These are phyloP conservation scores for Scelioninae gen. 1 DNA, from an alignment of 2,888 invertebrate genomes.

Conservation along the genomic window DNA sequence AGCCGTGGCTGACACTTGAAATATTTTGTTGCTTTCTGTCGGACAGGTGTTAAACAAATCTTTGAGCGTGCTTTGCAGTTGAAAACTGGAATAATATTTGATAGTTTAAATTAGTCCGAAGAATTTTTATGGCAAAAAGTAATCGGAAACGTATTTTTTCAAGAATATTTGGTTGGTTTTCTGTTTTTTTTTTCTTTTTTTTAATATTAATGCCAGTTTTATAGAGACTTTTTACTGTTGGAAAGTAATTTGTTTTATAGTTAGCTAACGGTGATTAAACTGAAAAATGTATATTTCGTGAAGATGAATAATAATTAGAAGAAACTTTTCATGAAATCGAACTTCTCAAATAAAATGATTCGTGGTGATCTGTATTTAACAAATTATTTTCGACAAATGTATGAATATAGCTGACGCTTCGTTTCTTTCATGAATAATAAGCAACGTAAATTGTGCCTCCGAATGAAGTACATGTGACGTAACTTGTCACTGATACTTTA, in stretches of 20 bases:
- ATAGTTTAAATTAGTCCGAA: no score
- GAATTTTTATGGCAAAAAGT: no score
- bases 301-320: conserved; percentile 6
- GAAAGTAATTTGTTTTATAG: no score
- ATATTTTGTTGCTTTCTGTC: conserved; percentile 9
- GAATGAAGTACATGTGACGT: conserved; percentile 54
- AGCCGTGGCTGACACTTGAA: neutral
- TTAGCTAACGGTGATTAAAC: neutral
- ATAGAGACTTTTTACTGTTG: no score
- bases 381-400: conserved; percentile 48
- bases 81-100: conserved; percentile 5
- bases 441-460: conserved; percentile 45
- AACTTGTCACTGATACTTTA: conserved; percentile 54
- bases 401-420: conserved; percentile 27
- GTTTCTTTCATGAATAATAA: conserved; percentile 63
- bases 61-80: no score
- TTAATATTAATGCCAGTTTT: no score
- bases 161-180: no score
- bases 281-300: neutral
- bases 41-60: conserved; percentile 24
- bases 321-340: conserved; percentile 9
- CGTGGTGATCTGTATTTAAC: conserved; percentile 16
- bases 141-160: no score
- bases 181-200: no score
- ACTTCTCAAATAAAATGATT: conserved; percentile 11